Base-by-base conservation (phyloP, 2,797 vertebrate species). In the Enteromius fasciolatus region DNA sequence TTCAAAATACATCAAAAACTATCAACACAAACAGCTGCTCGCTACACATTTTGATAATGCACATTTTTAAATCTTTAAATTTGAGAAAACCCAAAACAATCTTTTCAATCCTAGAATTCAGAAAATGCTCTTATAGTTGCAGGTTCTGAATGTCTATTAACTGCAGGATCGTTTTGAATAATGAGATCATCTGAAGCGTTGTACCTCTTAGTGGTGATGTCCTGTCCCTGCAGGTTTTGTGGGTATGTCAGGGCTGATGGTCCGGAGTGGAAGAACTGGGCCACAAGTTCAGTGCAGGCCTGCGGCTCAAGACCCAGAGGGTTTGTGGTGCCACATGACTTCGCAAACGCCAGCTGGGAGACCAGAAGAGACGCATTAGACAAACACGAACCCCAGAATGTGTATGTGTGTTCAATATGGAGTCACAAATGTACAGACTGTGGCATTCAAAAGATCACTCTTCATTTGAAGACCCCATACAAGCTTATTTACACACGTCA, bases 151-250 rank as follows among this genome's bases (percentile, higher is more conserved):
- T n/a, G n/a, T n/a, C n/a, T n/a, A n/a, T n/a, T n/a, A n/a, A n/a
- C n/a, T 31, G 3, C 25, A 67, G n/a, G 33, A 41, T 6, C 8
- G 14, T 3, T 23, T 31, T 31, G 31, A 31, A 31, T 31, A 3
- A 31, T 2, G 31, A 31, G 31, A 31, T 3, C 31, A 31, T 31
- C 31, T 31, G 31, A 31, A 3, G 2, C 31, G 2, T 5, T 36
- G 68, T 93, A 99, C 98, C 98, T 98, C 97, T 99, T 99, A 2
- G 95, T 98, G 93, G 96, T 99, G 91, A 99, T 97, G 88, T 96
- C 96, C 85, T 93, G 94, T 84, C 94, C 94, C 74, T 96, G 93
- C 20, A 93, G 90, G 87, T 93, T 94, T 86, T 95, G 93, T 25
- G 90, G 87, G 63, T 93, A 90, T 84, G 89, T 94, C 81, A 70